Base-by-base conservation (phyloP, 2,797 vertebrate genomes). In the Simalia tracyae region DNA sequence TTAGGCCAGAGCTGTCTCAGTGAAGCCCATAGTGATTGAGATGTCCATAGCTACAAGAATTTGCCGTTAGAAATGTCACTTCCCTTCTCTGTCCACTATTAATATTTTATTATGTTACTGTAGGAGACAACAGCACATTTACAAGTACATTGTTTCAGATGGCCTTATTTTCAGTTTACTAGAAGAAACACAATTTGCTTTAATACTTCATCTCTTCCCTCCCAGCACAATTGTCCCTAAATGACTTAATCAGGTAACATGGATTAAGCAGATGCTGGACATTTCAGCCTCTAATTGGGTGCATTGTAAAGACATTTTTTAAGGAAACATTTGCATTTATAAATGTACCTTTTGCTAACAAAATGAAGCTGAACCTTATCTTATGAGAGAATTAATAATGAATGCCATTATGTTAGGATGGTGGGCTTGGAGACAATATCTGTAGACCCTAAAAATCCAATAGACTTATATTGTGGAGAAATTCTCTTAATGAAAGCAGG, bases 71-170 rank as follows among this genome's bases (percentile, higher is more conserved):
- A 97, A 94, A 96, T 96, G 94, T 95, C 97, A 96, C 97, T 95
- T 94, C 96, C 96, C 97, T 98, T 97, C 97, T 98, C 96, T 98
- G 97, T 97, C 97, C 97, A 96, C 96, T 97, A 98, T 99, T 98
- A 99, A 99, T 98, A 98, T 99, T 99, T 98, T 97, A 99, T 98
- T 97, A 98, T 96, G 97, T 96, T 98, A 98, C 91, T 93, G 97
- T 97, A 98, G 94, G 96, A 98, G 96, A 95, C 97, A 97, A 97
- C 96, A 96, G 91, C 93, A 94, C 64, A 92, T 91, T 95, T 68
- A 90, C 89, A 92, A 6, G 87, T 93, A 88, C 19, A 91, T 86
- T 81, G 24, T 31, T 91, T n/a, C n/a, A 28, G 8, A 59, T 84
- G 86, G 11, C 7, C 24, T 92, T 86, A 3, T 36, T 93, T 93